These are phyloP conservation scores for Drosophila bifasciata DNA, from an alignment of 1,140 invertebrate species.

Conservation along the genomic window DNA sequence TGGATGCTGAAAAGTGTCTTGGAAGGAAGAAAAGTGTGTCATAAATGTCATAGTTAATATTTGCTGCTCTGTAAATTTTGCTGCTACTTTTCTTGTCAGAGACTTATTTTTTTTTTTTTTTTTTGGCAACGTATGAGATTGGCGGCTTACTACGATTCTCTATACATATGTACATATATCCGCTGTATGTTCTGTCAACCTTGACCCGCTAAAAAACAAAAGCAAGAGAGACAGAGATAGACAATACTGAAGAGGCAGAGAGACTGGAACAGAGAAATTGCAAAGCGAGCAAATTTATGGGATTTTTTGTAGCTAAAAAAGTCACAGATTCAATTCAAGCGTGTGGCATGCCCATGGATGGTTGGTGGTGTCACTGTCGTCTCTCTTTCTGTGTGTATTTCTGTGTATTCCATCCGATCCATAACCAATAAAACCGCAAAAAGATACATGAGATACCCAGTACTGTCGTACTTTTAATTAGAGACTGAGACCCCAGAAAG, in stretches of 20 bases:
- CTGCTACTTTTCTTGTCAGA: constrained; percentile 16
- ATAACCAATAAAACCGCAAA: constrained; percentile 63
- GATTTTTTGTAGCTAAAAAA: no score
- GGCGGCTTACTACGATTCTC: constrained; percentile 44
- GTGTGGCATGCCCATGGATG: neutral
- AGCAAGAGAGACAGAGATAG: constrained; percentile 13
- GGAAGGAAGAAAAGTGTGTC: constrained; percentile 70
- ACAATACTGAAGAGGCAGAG: constrained; percentile 5
- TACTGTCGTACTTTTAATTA: constrained; percentile 20
- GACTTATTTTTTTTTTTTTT: neutral
- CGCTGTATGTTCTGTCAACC: constrained; percentile 68
- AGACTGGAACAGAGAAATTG: constrained; percentile 45
- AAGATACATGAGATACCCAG: constrained; percentile 23
- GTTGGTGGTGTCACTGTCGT: constrained; percentile 9
- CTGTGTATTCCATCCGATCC: constrained; percentile 25
- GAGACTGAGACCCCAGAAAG: neutral
- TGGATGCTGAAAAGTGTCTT: constrained; percentile 26
- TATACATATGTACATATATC: constrained; percentile 69
- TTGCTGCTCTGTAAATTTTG: constrained; percentile 67
- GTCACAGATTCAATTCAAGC: constrained; percentile 26
- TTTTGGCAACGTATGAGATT: constrained; percentile 53
- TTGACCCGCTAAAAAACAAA: constrained; percentile 63
- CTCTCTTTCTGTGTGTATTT: constrained; percentile 4
- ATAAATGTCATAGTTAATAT: constrained; percentile 82
- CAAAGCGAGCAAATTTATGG: constrained; percentile 57